Base-by-base conservation (phyloP, 2,113 vertebrate species). In the Nymphicus hollandicus region DNA sequence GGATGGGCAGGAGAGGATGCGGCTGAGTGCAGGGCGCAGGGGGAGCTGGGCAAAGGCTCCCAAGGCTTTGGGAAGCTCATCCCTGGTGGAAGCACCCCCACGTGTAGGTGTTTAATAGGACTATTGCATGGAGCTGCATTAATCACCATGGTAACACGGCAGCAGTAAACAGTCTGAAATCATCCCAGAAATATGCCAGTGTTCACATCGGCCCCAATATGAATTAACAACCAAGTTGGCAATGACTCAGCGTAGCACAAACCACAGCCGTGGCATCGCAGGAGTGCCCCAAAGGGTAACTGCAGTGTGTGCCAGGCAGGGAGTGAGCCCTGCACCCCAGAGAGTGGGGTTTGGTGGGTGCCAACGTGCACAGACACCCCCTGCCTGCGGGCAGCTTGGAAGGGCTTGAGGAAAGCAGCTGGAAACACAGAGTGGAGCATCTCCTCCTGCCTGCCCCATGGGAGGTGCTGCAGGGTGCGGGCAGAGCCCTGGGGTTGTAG, bases 51-150 rank as follows among this genome's bases (percentile, higher is more conserved):
- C 5, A 3, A 60, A 46, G 80, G 55, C n/a, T 86, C 25, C 28
- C 1, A 6, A 73, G 90, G 81, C 64, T 28, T 2, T 3, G 28
- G 56, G 85, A 71, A 87, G 25, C 70, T 88, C 17, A 1, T 56
- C 35, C 85, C 49, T 5, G 3, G 39, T 24, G 35, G 53, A 64
- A 89, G 41, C 61, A 79, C 58, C 86, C 89, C 91, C 1, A 5
- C 1, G 16, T 88, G 96, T 84, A 84, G 97, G 96, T 96, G 94
- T 96, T 97, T 94, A 95, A 96, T 91, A 76, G 94, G 86, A 64
- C 44, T 66, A 66, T 70, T 10, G n/a, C 78, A 66, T 53, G 1
- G 41, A 95, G 58, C 71, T 91, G 79, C 85, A 90, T 96, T 97
- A 93, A 97, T 95, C 58, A 11, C 85, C 91, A 96, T 93, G 94